Evolutionary conservation across 1,140 invertebrate species (phyloP).

Genomic region (Mycetomoellerius zeteki): DNA sequence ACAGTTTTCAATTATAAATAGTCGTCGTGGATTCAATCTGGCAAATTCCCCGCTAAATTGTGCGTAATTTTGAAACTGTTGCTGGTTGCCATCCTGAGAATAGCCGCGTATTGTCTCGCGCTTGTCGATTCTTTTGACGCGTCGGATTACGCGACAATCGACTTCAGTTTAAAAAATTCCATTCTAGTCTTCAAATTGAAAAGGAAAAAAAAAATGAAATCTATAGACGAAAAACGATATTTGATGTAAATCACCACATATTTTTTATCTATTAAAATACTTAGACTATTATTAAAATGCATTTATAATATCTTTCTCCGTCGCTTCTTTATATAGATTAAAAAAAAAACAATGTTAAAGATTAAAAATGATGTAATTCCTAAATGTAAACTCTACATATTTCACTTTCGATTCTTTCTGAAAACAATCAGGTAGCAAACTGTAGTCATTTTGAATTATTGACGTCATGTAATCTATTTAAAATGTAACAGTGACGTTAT

Average conservation of each 20-base stretch:
- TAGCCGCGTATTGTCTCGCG: background rate
- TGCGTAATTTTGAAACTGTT: constrained; percentile 63
- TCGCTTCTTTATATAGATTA: background rate
- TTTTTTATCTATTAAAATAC: background rate
- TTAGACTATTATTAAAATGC: background rate
- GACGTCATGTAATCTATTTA: no score
- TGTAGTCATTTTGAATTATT: no score
- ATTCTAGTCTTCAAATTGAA: background rate
- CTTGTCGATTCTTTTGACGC: background rate
- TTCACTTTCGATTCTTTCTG: background rate
- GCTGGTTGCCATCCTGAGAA: constrained; percentile 38
- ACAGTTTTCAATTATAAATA: constrained; percentile 72
- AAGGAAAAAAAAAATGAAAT: background rate
- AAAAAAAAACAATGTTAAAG: background rate
- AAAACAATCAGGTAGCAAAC: background rate
- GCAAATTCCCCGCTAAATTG: constrained; percentile 70
- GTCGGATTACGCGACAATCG: background rate
- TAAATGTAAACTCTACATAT: background rate
- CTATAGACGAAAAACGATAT: background rate
- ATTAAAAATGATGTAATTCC: background rate
- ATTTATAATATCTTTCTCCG: background rate
- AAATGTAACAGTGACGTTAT: no score
- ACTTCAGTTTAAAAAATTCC: background rate
- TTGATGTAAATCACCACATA: background rate
- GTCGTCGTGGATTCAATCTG: constrained; percentile 56